Evolutionary conservation across 1,140 invertebrate species (phyloP).

Genomic region (Choristoneura fumiferana): DNA sequence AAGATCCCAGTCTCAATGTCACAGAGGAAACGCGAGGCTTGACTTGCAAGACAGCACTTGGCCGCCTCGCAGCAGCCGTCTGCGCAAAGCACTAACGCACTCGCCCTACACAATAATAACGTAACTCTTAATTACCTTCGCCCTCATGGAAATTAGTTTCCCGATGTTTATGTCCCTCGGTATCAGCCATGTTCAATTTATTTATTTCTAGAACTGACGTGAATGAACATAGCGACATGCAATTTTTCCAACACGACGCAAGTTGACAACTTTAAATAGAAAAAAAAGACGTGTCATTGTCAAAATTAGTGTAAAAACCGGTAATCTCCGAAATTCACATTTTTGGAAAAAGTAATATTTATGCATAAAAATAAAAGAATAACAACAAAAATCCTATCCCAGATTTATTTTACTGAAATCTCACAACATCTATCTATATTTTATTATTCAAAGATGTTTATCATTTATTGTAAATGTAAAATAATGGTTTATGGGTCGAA

Average conservation of each 20-base stretch:
- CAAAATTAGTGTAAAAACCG: constrained; percentile 27
- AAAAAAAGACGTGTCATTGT: constrained; percentile 60
- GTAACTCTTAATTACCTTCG: constrained; percentile 72
- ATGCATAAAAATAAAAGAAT: background rate
- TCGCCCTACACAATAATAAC: constrained; percentile 62
- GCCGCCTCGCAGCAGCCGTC: constrained; percentile 35
- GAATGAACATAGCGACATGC: constrained; percentile 73
- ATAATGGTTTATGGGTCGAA: no score
- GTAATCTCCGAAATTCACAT: background rate
- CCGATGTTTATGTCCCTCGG: constrained; percentile 69
- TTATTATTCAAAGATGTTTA: no score
- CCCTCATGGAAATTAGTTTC: constrained; percentile 71
- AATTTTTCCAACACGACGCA: constrained; percentile 76
- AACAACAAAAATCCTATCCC: no score
- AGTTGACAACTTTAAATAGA: constrained; percentile 48
- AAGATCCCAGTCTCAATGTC: constrained; percentile 77
- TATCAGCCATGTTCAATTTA: constrained; percentile 76
- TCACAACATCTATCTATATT: no score
- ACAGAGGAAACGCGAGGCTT: constrained; percentile 69
- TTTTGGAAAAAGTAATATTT: background rate
- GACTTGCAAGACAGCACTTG: constrained; percentile 46
- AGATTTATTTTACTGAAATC: no score
- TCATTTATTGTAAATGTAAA: no score
- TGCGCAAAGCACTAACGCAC: constrained; percentile 47
- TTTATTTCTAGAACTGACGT: constrained; percentile 73